Evolutionary conservation across 1,140 invertebrate species (phyloP).

Genomic region (Cataglyphis hispanica): DNA sequence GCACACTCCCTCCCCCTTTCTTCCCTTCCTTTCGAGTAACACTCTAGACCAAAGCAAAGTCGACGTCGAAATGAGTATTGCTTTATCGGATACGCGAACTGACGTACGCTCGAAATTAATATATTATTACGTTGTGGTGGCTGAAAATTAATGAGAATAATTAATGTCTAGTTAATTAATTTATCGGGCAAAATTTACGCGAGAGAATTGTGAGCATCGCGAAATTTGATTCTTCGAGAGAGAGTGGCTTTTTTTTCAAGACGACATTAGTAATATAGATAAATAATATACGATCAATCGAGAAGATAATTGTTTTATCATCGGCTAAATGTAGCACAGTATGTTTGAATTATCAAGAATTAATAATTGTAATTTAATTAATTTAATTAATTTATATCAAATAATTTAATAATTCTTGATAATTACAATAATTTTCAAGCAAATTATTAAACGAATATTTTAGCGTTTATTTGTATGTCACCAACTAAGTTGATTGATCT

Average conservation of each 20-base stretch:
- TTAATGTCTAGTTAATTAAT: slow-evolving; percentile 24
- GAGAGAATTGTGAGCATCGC: neutral
- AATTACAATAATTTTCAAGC: neutral
- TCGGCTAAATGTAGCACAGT: neutral
- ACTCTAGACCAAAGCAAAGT: neutral
- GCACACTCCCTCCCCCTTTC: too few species aligned
- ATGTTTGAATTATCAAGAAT: neutral
- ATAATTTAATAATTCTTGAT: too few species aligned
- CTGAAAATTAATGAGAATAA: slow-evolving; percentile 21
- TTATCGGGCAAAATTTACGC: neutral
- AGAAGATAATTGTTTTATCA: neutral
- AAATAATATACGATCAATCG: neutral
- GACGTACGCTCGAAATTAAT: slow-evolving; percentile 17
- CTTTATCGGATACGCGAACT: neutral
- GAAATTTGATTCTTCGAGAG: neutral
- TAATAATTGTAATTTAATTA: neutral
- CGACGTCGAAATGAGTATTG: neutral
- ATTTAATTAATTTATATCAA: neutral
- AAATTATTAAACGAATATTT: neutral
- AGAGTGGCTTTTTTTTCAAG: neutral
- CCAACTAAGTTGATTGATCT: neutral
- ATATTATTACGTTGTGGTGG: neutral
- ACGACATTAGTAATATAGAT: neutral
- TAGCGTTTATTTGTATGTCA: neutral
- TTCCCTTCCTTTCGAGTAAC: neutral